Percentiles rank a stretch among this genome's conserved stretches.
These are phyloP conservation scores for Steromphala cineraria DNA, from an alignment of 2,888 invertebrate species.

Conservation along the genomic window DNA sequence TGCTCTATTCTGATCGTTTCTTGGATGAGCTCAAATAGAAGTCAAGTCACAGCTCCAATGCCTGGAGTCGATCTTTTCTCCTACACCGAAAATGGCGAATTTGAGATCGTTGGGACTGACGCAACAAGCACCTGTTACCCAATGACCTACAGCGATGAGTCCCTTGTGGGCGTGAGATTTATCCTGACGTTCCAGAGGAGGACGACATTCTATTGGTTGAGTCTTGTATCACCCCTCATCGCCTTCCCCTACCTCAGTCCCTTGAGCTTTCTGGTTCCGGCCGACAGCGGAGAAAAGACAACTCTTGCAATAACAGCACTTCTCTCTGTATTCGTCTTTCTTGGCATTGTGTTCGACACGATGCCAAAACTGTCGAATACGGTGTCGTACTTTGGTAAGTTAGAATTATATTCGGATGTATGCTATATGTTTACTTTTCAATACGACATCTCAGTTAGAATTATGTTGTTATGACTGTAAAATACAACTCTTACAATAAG, in stretches of 20 bases:
- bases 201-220: slow-evolving; percentile 8
- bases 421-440: too few species aligned
- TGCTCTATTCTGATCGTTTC: neutral
- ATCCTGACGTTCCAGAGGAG: neutral
- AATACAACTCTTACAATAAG: too few species aligned
- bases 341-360: neutral
- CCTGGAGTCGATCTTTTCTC: neutral
- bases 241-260: slow-evolving; percentile 13
- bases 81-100: neutral
- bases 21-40: neutral
- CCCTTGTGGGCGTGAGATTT: neutral
- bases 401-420: too few species aligned
- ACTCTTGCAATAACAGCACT: slow-evolving; percentile 16
- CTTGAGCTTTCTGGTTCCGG: slow-evolving; percentile 17
- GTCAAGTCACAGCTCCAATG: neutral
- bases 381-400: neutral
- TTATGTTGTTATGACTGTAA: too few species aligned
- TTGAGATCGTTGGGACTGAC: neutral
- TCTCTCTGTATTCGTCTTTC: slow-evolving; percentile 3
- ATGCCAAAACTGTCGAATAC: slow-evolving; percentile 14
- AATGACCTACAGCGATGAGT: neutral
- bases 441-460: too few species aligned
- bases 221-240: neutral
- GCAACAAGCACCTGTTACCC: neutral
- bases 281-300: slow-evolving; percentile 23